phyloP scores from a whole-genome alignment of 2,113 vertebrate genomes.

The Todiramphus saurophagus region DNA sequence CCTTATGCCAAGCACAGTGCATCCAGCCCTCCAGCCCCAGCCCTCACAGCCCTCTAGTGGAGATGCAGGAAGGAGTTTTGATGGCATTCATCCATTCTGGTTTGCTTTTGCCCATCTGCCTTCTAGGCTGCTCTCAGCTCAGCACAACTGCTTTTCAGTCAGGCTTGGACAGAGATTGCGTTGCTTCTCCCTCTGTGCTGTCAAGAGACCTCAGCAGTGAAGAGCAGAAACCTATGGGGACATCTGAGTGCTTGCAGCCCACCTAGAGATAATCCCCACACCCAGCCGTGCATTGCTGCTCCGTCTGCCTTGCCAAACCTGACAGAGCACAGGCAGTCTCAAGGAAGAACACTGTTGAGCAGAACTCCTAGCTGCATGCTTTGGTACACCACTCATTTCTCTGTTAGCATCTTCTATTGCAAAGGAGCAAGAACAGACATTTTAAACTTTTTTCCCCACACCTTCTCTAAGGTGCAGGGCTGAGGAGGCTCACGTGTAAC shows the following conservation, averaged over 20 bases:
- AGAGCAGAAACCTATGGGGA: not conserved
- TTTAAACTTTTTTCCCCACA: not conserved
- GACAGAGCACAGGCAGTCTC: not conserved
- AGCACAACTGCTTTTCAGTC: not conserved
- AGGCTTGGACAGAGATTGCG: not conserved
- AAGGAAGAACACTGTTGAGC: not conserved
- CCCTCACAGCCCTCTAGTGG: not conserved
- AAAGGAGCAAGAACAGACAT: not conserved
- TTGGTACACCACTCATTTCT: not conserved
- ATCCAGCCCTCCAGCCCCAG: not conserved
- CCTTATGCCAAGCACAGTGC: rapidly evolving
- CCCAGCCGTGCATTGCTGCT: not conserved
- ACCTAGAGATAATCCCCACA: not conserved
- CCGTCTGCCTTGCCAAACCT: not conserved
- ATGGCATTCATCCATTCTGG: not conserved
- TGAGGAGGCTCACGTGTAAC: not conserved
- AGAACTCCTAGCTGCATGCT: not conserved
- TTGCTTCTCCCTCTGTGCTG: not conserved
- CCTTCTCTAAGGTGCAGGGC: not conserved
- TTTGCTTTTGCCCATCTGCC: not conserved
- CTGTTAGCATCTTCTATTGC: not conserved
- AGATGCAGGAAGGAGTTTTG: not conserved
- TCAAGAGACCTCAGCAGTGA: not conserved
- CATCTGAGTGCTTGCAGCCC: not conserved
- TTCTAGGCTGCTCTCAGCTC: not conserved